Conservation (phyloP, 1,140 invertebrate species). For the Papilio polyxenes region DNA sequence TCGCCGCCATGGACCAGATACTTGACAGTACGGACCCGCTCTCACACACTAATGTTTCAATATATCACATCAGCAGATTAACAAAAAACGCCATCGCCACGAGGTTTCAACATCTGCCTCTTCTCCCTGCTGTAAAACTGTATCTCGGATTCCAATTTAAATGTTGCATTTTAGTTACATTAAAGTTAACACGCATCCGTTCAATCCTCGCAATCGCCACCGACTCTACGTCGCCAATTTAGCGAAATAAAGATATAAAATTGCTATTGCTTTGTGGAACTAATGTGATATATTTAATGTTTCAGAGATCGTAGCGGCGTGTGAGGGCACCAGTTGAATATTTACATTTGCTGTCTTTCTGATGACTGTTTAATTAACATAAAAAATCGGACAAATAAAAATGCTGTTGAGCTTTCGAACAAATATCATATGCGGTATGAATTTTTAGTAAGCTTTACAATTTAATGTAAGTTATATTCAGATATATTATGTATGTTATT, state of each 20-base stretch:
- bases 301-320: constrained; percentile 62
- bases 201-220: no score
- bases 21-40: constrained; percentile 76
- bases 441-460: neutral
- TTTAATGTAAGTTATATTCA: neutral
- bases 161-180: no score
- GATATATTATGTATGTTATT: constrained; percentile 17
- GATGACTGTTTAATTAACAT: constrained; percentile 16
- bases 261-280: no score
- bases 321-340: constrained; percentile 44
- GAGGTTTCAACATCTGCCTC: no score
- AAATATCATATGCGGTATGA: neutral
- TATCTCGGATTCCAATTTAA: no score
- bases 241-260: no score
- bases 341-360: neutral
- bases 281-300: constrained; percentile 46
- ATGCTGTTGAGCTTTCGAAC: neutral
- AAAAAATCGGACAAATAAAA: neutral
- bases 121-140: no score
- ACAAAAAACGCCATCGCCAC: no score
- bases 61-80: no score
- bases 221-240: no score
- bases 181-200: no score
- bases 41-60: neutral
- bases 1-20: constrained; percentile 81